These are phyloP conservation scores for Perognathus longimembris DNA, from an alignment of 2,113 vertebrate genomes.

Conservation along the genomic window DNA sequence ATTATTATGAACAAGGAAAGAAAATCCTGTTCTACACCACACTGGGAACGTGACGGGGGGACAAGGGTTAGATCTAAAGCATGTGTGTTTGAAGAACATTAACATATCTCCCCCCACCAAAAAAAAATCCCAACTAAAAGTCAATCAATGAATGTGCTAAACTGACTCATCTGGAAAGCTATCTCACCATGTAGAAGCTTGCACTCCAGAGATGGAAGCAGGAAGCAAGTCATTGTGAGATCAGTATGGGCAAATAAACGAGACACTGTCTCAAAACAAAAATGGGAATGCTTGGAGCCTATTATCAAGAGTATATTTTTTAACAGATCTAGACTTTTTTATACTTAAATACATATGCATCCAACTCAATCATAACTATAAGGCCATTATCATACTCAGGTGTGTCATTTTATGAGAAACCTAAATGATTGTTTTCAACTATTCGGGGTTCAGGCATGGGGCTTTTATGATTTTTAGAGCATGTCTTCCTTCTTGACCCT, in stretches of 20 bases:
- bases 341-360: neutral
- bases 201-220: neutral
- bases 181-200: neutral
- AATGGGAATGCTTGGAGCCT: neutral
- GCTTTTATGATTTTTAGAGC: no score
- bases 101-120: neutral
- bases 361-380: neutral
- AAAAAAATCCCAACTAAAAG: neutral
- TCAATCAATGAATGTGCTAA: neutral
- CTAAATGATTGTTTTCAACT: neutral
- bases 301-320: neutral
- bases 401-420: constrained; percentile 21
- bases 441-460: neutral
- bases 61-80: neutral
- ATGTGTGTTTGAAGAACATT: neutral
- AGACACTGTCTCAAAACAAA: neutral
- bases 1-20: constrained; percentile 12
- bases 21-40: neutral
- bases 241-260: neutral
- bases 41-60: no score
- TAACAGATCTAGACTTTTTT: neutral
- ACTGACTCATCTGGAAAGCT: neutral
- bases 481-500: no score
- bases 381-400: neutral
- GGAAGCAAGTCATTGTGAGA: neutral